phyloP scores from a whole-genome alignment of 1,140 invertebrate species.

The Pteromalus puparum region DNA sequence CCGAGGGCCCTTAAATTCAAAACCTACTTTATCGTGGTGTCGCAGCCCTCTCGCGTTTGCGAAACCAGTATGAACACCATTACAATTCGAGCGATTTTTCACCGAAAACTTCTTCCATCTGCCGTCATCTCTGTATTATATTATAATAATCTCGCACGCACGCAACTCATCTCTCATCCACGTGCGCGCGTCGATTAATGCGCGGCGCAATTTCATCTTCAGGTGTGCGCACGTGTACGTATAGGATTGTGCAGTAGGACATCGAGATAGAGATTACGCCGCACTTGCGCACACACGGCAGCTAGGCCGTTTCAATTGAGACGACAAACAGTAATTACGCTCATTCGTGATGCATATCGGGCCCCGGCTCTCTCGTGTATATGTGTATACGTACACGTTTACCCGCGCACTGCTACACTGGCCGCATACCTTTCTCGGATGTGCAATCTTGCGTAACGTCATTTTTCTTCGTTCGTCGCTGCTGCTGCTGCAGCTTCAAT shows the following conservation, averaged over 20 bases:
- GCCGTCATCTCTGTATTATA: constrained; percentile 21
- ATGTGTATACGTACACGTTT: background rate
- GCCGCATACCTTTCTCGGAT: constrained; percentile 29
- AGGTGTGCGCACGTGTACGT: background rate
- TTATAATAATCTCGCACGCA: background rate
- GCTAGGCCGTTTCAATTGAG: constrained; percentile 41
- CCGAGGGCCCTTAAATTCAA: too few species aligned
- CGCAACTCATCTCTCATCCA: constrained; percentile 31
- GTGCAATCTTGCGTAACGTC: constrained; percentile 45
- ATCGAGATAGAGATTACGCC: constrained; percentile 30
- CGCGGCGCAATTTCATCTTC: constrained; percentile 16
- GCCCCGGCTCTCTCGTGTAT: background rate
- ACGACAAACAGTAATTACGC: constrained; percentile 50
- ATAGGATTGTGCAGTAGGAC: constrained; percentile 26
- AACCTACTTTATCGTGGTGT: too few species aligned
- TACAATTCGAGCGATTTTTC: background rate
- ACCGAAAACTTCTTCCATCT: background rate
- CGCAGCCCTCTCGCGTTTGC: too few species aligned
- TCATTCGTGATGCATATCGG: constrained; percentile 45
- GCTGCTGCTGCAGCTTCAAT: background rate
- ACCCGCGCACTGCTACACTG: background rate
- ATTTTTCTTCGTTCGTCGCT: background rate
- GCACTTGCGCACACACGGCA: background rate
- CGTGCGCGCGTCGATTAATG: constrained; percentile 17
- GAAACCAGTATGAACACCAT: background rate